Evolutionary conservation across 1,140 invertebrate species (phyloP).

Genomic region (Megalopta genalis): DNA sequence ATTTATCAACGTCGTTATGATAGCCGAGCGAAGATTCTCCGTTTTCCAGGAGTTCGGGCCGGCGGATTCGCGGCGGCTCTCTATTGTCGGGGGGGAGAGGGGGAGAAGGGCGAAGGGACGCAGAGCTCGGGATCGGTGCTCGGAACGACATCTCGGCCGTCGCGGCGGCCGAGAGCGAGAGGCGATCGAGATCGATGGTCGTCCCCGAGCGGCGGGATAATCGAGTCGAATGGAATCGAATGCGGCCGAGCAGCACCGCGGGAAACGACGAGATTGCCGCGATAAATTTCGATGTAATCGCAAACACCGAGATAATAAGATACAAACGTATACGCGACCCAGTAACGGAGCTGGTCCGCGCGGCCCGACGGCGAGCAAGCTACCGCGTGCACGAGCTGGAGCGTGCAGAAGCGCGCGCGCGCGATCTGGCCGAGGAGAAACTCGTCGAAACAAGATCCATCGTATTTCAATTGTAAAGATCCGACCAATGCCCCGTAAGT

Average conservation of each 20-base stretch:
- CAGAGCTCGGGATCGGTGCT: background rate
- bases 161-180: background rate
- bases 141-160: too few relatives aligned
- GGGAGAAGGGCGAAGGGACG: too few relatives aligned
- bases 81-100: too few relatives aligned
- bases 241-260: background rate
- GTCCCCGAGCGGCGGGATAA: background rate
- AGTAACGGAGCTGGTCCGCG: background rate
- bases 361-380: background rate
- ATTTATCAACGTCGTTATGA: slow-evolving; percentile 15
- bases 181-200: slow-evolving; percentile 10
- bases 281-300: slow-evolving; percentile 41
- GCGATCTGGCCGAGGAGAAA: slow-evolving; percentile 34
- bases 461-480: slow-evolving; percentile 60
- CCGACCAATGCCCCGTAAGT: slow-evolving; percentile 28
- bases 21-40: background rate
- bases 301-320: slow-evolving; percentile 10
- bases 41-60: background rate
- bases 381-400: background rate
- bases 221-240: background rate
- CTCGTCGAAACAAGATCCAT: slow-evolving; percentile 56
- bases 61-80: too few relatives aligned
- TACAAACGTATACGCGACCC: slow-evolving; percentile 24
- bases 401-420: background rate
- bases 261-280: slow-evolving; percentile 22